phyloP scores from a whole-genome alignment of 2,797 vertebrate genomes.

The Miichthys miiuy region DNA sequence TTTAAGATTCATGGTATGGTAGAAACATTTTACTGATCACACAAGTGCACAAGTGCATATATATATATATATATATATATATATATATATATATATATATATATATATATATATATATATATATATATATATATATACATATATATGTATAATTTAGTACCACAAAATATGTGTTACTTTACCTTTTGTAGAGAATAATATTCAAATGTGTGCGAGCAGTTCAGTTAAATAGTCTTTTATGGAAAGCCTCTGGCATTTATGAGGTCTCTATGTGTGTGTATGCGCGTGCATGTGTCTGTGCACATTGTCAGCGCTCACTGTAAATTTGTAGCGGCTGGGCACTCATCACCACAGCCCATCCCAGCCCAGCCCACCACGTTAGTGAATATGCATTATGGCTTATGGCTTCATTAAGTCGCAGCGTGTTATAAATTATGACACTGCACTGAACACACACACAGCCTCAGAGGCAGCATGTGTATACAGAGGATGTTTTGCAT shows the following conservation, averaged over 20 bases:
- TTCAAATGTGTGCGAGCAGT: not conserved
- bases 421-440: constrained; percentile 83
- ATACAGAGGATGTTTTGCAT: constrained; percentile 75
- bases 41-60: not conserved
- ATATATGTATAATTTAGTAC: not conserved
- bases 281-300: not conserved
- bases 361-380: constrained; percentile 73
- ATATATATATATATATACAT: not conserved
- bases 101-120: not conserved
- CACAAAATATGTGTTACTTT: not conserved
- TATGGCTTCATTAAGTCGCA: constrained; percentile 85
- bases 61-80: not conserved
- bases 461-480: constrained; percentile 52
- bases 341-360: constrained; percentile 64
- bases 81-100: not conserved
- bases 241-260: constrained; percentile 26
- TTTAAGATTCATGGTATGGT: not conserved
- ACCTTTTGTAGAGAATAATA: not conserved
- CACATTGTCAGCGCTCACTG: constrained; percentile 61
- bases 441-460: constrained; percentile 62
- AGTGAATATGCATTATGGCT: constrained; percentile 85
- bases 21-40: not conserved
- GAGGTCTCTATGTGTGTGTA: constrained; percentile 1
- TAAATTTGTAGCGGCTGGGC: constrained; percentile 73
- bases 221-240: constrained; percentile 24